Conservation (phyloP, 2,797 vertebrate genomes). For the Falco biarmicus region DNA sequence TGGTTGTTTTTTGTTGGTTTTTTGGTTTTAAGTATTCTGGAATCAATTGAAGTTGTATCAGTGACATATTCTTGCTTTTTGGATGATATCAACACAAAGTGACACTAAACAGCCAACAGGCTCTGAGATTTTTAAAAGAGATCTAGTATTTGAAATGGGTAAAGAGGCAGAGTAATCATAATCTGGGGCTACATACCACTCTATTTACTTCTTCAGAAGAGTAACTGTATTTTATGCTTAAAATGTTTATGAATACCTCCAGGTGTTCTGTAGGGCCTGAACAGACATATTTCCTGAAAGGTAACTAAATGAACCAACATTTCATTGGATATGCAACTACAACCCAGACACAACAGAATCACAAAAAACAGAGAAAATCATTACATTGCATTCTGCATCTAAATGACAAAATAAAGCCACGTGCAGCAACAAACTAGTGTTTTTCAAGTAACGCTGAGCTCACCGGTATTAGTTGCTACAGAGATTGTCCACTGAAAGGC, state of each 20-base stretch:
- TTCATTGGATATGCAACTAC: background rate
- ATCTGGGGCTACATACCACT: background rate
- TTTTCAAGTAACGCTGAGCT: background rate
- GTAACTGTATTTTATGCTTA: background rate
- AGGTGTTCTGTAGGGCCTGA: background rate
- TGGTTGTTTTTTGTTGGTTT: background rate
- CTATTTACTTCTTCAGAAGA: background rate
- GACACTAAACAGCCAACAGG: background rate
- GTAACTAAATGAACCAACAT: background rate
- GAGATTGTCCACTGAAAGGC: background rate
- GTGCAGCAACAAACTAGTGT: background rate
- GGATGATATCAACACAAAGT: background rate
- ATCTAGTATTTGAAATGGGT: background rate
- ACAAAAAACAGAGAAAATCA: background rate
- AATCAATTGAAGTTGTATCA: background rate
- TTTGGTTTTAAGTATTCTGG: background rate
- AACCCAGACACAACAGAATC: background rate
- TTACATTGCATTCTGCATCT: background rate
- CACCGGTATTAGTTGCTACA: background rate
- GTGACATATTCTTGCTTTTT: background rate
- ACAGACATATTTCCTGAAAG: background rate
- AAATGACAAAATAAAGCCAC: background rate
- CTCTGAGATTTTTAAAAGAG: background rate
- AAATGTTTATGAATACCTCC: background rate
- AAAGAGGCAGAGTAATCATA: background rate